Evolutionary conservation across 2,113 vertebrate species (phyloP).

Genomic region (Microtus ochrogaster): DNA sequence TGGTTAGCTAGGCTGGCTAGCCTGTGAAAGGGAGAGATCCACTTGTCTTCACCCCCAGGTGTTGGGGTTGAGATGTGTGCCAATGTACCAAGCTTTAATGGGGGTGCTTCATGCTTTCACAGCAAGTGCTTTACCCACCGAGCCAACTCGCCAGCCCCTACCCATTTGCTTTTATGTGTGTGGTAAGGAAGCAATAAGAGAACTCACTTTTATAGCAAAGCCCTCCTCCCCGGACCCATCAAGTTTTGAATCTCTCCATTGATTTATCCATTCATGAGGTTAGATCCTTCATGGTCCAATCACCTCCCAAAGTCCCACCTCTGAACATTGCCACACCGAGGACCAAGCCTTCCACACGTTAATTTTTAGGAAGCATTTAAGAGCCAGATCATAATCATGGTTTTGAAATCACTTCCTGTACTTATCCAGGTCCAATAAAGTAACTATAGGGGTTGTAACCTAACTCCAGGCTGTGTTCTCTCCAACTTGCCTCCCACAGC

Average conservation of each 20-base stretch:
- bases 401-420: conserved; percentile 10
- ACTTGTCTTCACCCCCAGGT: too few species aligned
- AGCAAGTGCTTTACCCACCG: background rate
- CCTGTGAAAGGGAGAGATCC: background rate
- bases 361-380: background rate
- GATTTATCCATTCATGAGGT: background rate
- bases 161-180: background rate
- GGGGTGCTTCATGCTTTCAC: background rate
- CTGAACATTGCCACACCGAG: background rate
- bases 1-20: background rate
- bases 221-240: background rate
- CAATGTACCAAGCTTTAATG: background rate
- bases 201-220: background rate
- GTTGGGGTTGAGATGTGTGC: background rate
- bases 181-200: background rate
- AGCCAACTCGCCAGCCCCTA: background rate
- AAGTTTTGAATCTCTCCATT: background rate
- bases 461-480: background rate
- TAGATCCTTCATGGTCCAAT: background rate
- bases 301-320: background rate
- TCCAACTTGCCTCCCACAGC: background rate
- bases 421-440: background rate
- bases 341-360: background rate
- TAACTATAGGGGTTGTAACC: background rate
- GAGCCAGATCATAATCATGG: background rate